phyloP scores from a whole-genome alignment of 2,113 vertebrate species.

The Tenebrosternarchus preto region DNA sequence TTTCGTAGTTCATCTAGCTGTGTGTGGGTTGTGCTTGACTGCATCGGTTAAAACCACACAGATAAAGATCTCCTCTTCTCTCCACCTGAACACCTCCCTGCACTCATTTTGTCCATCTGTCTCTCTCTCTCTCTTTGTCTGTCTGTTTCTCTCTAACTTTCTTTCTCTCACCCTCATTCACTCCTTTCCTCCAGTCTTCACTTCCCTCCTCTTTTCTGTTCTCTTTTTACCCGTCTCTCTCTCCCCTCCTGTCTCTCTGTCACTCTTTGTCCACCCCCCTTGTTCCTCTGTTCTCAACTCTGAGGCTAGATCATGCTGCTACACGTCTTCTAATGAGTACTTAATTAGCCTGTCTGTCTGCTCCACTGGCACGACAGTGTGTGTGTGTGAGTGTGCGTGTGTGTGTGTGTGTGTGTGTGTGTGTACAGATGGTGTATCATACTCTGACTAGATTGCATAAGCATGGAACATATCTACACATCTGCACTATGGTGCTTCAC shows the following conservation, averaged over 20 bases:
- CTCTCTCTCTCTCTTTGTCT: neutral
- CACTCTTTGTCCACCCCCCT: conserved; percentile 52
- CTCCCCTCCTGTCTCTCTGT: conserved; percentile 68
- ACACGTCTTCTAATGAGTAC: conserved; percentile 74
- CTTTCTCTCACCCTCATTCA: neutral
- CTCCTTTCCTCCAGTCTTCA: neutral
- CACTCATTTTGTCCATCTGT: conserved; percentile 53
- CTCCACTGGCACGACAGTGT: conserved; percentile 60
- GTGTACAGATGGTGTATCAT: conserved; percentile 42
- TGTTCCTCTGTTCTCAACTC: conserved; percentile 29
- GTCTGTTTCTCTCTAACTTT: conserved; percentile 31
- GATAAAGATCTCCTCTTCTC: conserved; percentile 12
- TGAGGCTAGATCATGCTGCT: conserved; percentile 75
- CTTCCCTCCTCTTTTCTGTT: neutral
- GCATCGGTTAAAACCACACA: conserved; percentile 61
- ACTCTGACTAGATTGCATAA: conserved; percentile 40
- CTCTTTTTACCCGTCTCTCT: conserved; percentile 57
- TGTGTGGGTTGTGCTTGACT: conserved; percentile 70
- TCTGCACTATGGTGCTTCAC: conserved; percentile 37
- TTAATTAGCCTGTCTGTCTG: conserved; percentile 76
- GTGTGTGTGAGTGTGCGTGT: conserved; percentile 40
- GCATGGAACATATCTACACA: conserved; percentile 17
- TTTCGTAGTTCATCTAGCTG: conserved; percentile 64
- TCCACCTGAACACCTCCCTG: neutral
- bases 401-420: conserved; percentile 55